These are phyloP conservation scores for Anoura caudifer DNA, from an alignment of 2,113 vertebrate genomes.

Conservation along the genomic window DNA sequence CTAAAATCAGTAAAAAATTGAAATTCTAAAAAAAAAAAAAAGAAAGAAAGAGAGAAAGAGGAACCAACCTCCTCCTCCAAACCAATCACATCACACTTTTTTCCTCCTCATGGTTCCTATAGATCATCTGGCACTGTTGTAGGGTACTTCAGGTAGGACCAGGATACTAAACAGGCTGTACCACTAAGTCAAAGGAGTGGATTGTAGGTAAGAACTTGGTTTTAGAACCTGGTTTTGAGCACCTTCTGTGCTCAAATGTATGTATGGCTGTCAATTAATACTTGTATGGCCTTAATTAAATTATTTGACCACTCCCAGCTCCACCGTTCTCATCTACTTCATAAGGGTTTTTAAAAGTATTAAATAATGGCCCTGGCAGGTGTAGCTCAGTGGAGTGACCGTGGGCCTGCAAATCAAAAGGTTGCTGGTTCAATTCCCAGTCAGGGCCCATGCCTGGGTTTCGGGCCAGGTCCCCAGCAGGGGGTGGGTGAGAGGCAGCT, in stretches of 20 bases:
- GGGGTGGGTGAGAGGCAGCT: no score
- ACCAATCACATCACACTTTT: neutral
- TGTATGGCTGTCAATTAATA: neutral
- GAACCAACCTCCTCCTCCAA: neutral
- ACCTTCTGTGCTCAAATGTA: neutral
- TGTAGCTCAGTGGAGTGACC: no score
- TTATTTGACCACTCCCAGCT: neutral
- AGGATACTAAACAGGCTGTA: neutral
- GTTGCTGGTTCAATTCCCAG: no score
- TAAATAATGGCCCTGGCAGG: neutral
- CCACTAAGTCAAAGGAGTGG: neutral
- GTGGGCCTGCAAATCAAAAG: no score
- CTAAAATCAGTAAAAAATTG: no score
- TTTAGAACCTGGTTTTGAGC: constrained; percentile 33
- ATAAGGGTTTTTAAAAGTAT: neutral
- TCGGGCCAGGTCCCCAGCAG: no score
- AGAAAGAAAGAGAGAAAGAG: neutral
- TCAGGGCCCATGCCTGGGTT: no score
- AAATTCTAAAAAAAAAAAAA: no score
- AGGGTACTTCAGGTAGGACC: neutral
- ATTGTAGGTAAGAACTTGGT: neutral
- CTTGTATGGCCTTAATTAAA: neutral
- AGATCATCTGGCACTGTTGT: neutral
- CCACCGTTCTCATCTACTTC: neutral
- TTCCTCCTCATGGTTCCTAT: neutral